phyloP scores from a whole-genome alignment of 2,797 vertebrate genomes.

The Dallia pectoralis region DNA sequence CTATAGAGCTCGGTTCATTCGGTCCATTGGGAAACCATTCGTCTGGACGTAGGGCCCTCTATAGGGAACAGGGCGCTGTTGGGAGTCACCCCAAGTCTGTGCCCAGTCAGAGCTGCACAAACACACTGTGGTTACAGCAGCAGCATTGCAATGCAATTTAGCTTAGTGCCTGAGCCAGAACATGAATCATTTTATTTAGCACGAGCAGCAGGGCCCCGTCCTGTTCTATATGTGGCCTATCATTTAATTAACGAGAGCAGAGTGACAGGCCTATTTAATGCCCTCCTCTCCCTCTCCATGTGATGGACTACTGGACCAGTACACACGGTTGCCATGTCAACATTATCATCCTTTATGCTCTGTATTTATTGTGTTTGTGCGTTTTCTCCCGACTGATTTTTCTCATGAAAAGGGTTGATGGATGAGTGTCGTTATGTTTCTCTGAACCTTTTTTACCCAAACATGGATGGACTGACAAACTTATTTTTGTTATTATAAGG shows the following conservation, averaged over 20 bases:
- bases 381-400: neutral
- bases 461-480: too few species aligned
- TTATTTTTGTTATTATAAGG: too few species aligned
- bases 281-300: conserved; percentile 51
- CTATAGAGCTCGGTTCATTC: conserved; percentile 23
- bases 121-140: conserved; percentile 6
- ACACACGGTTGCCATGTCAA: conserved; percentile 33
- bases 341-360: conserved; percentile 28
- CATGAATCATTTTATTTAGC: conserved; percentile 81
- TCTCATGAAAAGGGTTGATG: neutral
- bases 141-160: conserved; percentile 79
- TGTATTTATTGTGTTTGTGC: neutral
- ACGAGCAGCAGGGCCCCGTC: conserved; percentile 64
- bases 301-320: conserved; percentile 51
- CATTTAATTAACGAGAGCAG: conserved; percentile 81
- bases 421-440: neutral
- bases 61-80: neutral
- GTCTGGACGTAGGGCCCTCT: neutral
- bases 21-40: conserved; percentile 36
- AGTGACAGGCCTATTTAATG: conserved; percentile 73
- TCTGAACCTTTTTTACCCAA: too few species aligned
- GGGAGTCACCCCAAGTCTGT: neutral
- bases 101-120: neutral
- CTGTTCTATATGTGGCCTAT: conserved; percentile 74
- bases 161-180: conserved; percentile 76